Evolutionary conservation across 1,140 invertebrate genomes (phyloP).

Genomic region (Dendroctonus valens): DNA sequence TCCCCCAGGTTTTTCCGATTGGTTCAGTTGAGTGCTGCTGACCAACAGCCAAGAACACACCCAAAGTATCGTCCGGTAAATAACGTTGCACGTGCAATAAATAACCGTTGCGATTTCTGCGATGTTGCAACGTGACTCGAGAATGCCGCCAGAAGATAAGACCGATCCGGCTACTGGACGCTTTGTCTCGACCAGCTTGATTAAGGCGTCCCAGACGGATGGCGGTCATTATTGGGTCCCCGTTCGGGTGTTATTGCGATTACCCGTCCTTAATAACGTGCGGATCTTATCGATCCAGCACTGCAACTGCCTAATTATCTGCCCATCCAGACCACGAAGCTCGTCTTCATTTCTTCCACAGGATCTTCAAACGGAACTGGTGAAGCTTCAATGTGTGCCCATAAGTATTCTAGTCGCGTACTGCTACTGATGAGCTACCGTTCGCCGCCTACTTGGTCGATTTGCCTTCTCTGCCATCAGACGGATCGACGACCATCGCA

Average conservation of each 20-base stretch:
- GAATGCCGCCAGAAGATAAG: slow-evolving; percentile 26
- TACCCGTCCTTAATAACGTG: slow-evolving; percentile 36
- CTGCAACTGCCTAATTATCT: too few species aligned
- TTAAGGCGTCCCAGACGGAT: slow-evolving; percentile 38
- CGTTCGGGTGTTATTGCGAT: slow-evolving; percentile 37
- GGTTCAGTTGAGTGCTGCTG: too few species aligned
- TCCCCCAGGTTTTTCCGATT: too few species aligned
- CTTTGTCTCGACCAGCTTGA: slow-evolving; percentile 30
- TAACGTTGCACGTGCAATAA: slow-evolving; percentile 11
- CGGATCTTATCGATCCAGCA: slow-evolving; percentile 34
- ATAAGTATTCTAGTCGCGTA: slow-evolving; percentile 25
- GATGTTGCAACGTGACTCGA: slow-evolving; percentile 25
- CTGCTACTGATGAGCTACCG: slow-evolving; percentile 27
- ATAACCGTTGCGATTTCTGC: slow-evolving; percentile 14
- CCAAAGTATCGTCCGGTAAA: neutral
- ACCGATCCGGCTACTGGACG: slow-evolving; percentile 28
- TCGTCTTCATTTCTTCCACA: too few species aligned
- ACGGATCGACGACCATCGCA: slow-evolving; percentile 11
- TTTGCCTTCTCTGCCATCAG: slow-evolving; percentile 7
- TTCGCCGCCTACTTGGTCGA: slow-evolving; percentile 23
- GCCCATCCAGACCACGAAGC: too few species aligned
- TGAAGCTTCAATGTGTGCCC: too few species aligned
- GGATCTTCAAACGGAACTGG: too few species aligned
- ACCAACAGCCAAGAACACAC: too few species aligned
- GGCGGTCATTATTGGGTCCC: slow-evolving; percentile 31